Conservation (phyloP, 2,113 vertebrate species). For the Sturnus vulgaris region DNA sequence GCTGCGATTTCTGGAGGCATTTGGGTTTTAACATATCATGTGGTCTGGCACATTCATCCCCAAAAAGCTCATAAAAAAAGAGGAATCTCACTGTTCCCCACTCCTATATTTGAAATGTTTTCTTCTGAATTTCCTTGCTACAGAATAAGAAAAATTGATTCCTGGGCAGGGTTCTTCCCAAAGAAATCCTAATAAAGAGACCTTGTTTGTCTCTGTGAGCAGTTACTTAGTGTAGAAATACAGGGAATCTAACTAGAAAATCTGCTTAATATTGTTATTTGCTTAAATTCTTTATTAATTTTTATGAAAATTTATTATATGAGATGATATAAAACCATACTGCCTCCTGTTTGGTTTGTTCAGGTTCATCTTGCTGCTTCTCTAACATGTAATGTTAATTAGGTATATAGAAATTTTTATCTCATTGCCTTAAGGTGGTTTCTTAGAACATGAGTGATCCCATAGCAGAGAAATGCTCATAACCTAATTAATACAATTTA, state of each 20-base stretch:
- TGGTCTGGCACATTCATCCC: background rate
- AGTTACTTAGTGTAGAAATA: background rate
- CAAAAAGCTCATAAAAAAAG: background rate
- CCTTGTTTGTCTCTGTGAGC: background rate
- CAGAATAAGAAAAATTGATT: background rate
- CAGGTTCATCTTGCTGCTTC: background rate
- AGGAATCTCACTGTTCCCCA: background rate
- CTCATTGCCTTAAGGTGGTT: background rate
- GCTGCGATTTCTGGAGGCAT: background rate
- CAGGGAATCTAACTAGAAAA: background rate
- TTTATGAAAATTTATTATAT: background rate
- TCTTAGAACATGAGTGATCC: background rate
- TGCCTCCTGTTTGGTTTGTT: background rate
- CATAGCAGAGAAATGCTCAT: background rate
- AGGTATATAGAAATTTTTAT: background rate
- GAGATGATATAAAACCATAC: background rate
- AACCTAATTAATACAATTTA: background rate
- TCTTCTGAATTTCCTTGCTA: background rate
- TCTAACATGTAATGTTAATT: background rate
- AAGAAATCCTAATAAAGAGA: background rate
- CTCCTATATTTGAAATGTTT: background rate
- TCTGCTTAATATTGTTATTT: background rate
- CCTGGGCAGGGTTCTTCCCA: background rate
- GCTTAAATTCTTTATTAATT: background rate
- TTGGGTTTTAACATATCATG: background rate